Evolutionary conservation across 2,888 invertebrate genomes (phyloP).

Genomic region (Busseola fusca): DNA sequence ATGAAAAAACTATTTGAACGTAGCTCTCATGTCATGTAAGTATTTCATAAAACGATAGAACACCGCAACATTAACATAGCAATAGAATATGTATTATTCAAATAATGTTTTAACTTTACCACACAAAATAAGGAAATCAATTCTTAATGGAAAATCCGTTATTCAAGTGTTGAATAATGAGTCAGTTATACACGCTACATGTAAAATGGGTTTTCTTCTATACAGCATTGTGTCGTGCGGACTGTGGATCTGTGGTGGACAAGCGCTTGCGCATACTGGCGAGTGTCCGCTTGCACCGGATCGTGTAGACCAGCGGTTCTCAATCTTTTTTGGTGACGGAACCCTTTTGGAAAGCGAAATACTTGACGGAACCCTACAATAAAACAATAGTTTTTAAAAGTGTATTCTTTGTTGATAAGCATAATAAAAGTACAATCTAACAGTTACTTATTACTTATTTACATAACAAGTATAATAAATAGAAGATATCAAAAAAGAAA

Average conservation of each 20-base stretch:
- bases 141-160: constrained; percentile 28
- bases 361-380: too few relatives aligned
- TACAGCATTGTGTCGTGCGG: constrained; percentile 18
- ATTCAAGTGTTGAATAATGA: constrained; percentile 18
- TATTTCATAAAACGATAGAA: neutral
- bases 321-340: too few relatives aligned
- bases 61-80: neutral
- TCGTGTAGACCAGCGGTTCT: constrained; percentile 59
- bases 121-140: constrained; percentile 40
- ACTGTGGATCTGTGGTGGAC: constrained; percentile 14
- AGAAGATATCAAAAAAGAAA: too few relatives aligned
- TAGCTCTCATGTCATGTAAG: neutral
- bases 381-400: too few relatives aligned
- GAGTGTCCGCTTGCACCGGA: constrained; percentile 56
- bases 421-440: too few relatives aligned
- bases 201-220: constrained; percentile 47
- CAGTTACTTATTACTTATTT: too few relatives aligned
- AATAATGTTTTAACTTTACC: neutral
- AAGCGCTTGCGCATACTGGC: constrained; percentile 31
- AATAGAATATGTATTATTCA: neutral
- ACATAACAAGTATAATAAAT: too few relatives aligned
- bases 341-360: too few relatives aligned
- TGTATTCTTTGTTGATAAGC: too few relatives aligned
- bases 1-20: neutral
- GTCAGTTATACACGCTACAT: constrained; percentile 17